Percentiles rank a stretch among this genome's conserved stretches.
These are phyloP conservation scores for Bufotes viridis DNA, from an alignment of 2,797 vertebrate species.

Conservation along the genomic window DNA sequence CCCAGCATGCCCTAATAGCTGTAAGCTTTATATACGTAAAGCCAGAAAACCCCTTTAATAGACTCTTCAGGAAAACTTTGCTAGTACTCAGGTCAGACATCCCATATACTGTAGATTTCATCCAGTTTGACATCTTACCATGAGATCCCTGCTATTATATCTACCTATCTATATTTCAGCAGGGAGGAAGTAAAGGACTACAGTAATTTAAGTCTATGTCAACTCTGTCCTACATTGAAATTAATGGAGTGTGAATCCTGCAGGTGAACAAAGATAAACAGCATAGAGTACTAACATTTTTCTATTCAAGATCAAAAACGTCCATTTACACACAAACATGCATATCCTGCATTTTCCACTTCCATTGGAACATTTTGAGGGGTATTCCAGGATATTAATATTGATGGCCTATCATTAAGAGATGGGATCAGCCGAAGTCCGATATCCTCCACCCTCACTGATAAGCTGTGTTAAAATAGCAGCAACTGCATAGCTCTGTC, in stretches of 20 bases:
- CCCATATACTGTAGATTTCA: background rate
- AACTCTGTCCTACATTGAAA: background rate
- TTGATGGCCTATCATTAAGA: too few relatives aligned
- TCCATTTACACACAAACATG: background rate
- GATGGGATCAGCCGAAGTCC: too few relatives aligned
- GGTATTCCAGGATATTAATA: too few relatives aligned
- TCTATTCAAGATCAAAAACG: background rate
- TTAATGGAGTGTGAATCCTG: background rate
- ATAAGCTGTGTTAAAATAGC: too few relatives aligned
- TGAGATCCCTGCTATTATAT: background rate
- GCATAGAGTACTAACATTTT: background rate
- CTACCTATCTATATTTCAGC: background rate
- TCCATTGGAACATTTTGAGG: background rate
- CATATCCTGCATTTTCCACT: background rate
- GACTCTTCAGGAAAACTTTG: background rate
- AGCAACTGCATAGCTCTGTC: too few relatives aligned
- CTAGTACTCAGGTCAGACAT: background rate
- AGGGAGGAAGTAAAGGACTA: background rate
- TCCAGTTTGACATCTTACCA: too few relatives aligned
- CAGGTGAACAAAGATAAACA: background rate
- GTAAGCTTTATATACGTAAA: background rate
- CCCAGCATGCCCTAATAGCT: too few relatives aligned
- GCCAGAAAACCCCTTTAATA: background rate
- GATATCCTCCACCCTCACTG: too few relatives aligned
- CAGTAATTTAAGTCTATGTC: background rate